These are phyloP conservation scores for Carposina sasakii DNA, from an alignment of 1,140 invertebrate species.

Conservation along the genomic window DNA sequence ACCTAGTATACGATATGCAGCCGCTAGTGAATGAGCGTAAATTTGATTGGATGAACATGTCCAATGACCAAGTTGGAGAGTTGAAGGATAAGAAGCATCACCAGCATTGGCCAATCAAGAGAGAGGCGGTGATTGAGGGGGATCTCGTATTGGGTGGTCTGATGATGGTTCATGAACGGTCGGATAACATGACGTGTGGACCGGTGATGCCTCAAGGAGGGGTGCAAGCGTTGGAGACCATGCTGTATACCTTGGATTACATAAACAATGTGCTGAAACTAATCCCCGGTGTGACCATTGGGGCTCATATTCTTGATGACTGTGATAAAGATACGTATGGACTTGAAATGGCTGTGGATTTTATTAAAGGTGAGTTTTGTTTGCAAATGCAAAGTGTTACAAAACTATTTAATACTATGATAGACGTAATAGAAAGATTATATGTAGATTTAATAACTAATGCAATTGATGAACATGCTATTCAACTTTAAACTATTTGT, in stretches of 20 bases:
- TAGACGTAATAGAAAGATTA: neutral
- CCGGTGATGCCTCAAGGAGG: conserved; percentile 96
- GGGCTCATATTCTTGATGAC: conserved; percentile 93
- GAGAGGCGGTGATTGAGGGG: conserved; percentile 87
- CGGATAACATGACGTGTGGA: conserved; percentile 87
- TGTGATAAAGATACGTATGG: conserved; percentile 98
- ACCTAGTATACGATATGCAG: conserved; percentile 16
- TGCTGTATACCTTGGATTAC: conserved; percentile 91
- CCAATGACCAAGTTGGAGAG: conserved; percentile 49
- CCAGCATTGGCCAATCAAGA: conserved; percentile 86
- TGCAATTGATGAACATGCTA: neutral
- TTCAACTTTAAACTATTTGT: too few species aligned
- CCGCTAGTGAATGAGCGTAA: conserved; percentile 18
- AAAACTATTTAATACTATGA: neutral
- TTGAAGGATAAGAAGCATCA: conserved; percentile 56
- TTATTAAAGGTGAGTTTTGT: conserved; percentile 89
- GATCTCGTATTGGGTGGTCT: conserved; percentile 90
- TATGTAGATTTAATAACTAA: neutral
- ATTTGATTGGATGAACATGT: conserved; percentile 46
- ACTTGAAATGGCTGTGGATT: conserved; percentile 95
- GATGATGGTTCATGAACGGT: conserved; percentile 96
- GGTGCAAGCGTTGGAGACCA: conserved; percentile 91
- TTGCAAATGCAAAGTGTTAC: neutral
- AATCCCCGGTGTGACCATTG: conserved; percentile 85
- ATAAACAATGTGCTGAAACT: conserved; percentile 19